Evolutionary conservation across 2,113 vertebrate genomes (phyloP).

Genomic region (Eleginops maclovinus): DNA sequence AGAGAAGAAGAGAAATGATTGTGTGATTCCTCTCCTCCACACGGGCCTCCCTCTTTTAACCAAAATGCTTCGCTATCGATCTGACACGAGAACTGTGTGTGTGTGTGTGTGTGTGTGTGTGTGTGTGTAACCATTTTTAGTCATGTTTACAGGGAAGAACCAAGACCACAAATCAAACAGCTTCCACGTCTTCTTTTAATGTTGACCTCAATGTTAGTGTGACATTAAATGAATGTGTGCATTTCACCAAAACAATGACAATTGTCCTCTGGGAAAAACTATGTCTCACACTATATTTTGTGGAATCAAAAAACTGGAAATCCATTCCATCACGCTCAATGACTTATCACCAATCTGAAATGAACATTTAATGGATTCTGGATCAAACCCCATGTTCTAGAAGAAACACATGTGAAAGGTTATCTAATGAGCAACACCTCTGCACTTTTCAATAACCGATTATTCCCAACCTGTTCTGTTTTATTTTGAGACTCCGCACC

Average conservation of each 20-base stretch:
- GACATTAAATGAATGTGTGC: not conserved
- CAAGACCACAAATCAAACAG: not conserved
- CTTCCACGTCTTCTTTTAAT: not conserved
- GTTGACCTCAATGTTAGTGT: not conserved
- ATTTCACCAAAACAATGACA: not conserved
- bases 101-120: not conserved
- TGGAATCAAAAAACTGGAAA: no score
- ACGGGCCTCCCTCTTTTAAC: constrained; percentile 42
- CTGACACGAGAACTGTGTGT: constrained; percentile 5
- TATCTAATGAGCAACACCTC: not conserved
- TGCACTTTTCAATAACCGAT: not conserved
- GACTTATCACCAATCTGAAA: not conserved
- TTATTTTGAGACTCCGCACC: not conserved
- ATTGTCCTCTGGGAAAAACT: not conserved
- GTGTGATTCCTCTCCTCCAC: constrained; percentile 58
- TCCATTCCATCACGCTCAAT: not conserved
- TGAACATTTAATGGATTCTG: no score
- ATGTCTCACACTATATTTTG: not conserved
- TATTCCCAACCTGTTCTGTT: not conserved
- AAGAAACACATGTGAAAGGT: not conserved
- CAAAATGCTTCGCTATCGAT: constrained; percentile 45
- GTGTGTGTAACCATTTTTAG: no score
- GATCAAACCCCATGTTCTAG: no score
- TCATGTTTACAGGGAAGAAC: no score
- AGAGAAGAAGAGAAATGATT: constrained; percentile 8